A percentile compares a stretch with the other conserved stretches of the same genome.
phyloP scores from a whole-genome alignment of 2,797 vertebrate genomes.

The Pseudochromis fuscus region DNA sequence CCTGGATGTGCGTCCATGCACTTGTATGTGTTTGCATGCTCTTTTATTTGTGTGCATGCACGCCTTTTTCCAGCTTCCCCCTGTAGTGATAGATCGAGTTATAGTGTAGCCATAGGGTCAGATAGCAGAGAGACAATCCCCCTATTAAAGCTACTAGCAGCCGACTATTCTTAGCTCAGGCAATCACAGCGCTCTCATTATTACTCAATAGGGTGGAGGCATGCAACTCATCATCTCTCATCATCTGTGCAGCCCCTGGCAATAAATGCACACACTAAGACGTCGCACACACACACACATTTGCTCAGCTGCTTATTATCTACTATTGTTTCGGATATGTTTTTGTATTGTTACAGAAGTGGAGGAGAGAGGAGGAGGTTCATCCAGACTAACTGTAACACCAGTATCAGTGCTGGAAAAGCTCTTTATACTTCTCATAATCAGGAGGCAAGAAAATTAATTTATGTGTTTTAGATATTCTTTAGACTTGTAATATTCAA shows the following conservation, averaged over 20 bases:
- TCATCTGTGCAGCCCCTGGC: conserved; percentile 53
- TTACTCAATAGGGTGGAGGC: conserved; percentile 64
- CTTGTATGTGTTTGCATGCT: conserved; percentile 19
- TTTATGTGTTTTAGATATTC: conserved; percentile 16
- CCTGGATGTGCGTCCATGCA: too few relatives aligned
- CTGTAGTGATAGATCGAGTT: conserved; percentile 52
- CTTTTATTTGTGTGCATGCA: conserved; percentile 5
- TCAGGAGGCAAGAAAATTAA: conserved; percentile 12
- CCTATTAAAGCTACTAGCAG: conserved; percentile 55
- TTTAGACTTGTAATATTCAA: conserved; percentile 15
- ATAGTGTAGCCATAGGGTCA: conserved; percentile 46
- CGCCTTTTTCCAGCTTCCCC: conserved; percentile 27
- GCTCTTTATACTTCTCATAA: conserved; percentile 11
- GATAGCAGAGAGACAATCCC: conserved; percentile 46
- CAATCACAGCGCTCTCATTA: conserved; percentile 72
- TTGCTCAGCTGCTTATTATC: conserved; percentile 20
- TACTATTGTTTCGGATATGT: conserved; percentile 28
- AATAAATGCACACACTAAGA: conserved; percentile 36
- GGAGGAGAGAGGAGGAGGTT: not conserved
- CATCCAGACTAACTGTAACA: conserved; percentile 15
- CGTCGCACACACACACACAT: conserved; percentile 3
- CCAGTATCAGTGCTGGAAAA: conserved; percentile 16
- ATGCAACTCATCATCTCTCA: conserved; percentile 67
- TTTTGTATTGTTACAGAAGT: conserved; percentile 23
- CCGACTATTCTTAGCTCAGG: conserved; percentile 73